Evolutionary conservation across 2,797 vertebrate species (phyloP).

Genomic region (Sebastiscus tertius): DNA sequence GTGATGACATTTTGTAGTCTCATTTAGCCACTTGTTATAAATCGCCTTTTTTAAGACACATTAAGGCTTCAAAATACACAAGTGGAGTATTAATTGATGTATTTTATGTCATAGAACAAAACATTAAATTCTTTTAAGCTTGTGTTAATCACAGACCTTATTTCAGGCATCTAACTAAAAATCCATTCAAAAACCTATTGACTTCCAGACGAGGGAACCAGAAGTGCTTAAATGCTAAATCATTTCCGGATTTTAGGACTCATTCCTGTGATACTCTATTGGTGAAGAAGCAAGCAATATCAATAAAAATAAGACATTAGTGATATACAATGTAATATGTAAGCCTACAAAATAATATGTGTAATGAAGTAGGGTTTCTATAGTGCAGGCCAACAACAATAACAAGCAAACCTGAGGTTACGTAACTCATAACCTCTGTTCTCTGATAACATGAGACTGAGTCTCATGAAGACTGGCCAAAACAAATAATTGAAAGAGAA

Average conservation of each 20-base stretch:
- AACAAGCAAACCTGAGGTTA: conserved; percentile 4
- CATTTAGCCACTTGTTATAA: too few relatives aligned
- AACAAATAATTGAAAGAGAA: neutral
- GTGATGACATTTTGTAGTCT: too few relatives aligned
- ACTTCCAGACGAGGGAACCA: neutral
- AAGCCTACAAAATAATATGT: neutral
- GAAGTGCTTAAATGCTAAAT: neutral
- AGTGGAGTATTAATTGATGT: too few relatives aligned
- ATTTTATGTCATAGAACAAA: too few relatives aligned
- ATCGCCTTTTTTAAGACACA: too few relatives aligned
- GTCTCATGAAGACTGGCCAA: neutral
- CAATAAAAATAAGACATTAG: conserved; percentile 20
- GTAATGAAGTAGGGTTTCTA: neutral
- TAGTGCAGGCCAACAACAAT: conserved; percentile 2
- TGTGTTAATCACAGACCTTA: too few relatives aligned
- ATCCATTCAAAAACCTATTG: neutral
- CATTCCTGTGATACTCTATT: neutral
- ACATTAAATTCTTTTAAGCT: too few relatives aligned
- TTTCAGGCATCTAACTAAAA: too few relatives aligned
- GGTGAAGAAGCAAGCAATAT: neutral
- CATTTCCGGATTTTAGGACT: neutral
- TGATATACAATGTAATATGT: conserved; percentile 14
- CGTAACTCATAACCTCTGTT: neutral
- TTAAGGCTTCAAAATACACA: too few relatives aligned
- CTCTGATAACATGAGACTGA: neutral